Percentiles rank a stretch among this genome's conserved stretches.
These are phyloP conservation scores for Chloebia gouldiae DNA, from an alignment of 2,113 vertebrate species.

Conservation along the genomic window DNA sequence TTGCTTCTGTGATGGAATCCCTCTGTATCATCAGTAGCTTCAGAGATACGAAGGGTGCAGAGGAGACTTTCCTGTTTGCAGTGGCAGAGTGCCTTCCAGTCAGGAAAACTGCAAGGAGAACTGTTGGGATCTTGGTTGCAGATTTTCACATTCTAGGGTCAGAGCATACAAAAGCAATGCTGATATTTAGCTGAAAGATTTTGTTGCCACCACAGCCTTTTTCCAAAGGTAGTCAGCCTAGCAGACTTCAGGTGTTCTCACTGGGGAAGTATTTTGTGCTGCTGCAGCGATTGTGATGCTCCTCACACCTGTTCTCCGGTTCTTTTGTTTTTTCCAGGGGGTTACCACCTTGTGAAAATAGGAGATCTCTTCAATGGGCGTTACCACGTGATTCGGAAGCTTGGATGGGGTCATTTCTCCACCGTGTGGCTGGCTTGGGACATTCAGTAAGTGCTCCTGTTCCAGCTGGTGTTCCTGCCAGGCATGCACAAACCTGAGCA, in stretches of 20 bases:
- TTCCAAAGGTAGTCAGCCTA: background rate
- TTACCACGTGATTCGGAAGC: conserved; percentile 96
- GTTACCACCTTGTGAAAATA: conserved; percentile 96
- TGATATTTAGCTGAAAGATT: background rate
- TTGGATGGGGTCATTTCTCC: conserved; percentile 99
- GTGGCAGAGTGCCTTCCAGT: background rate
- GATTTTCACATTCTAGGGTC: rapidly evolving
- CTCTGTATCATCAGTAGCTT: background rate
- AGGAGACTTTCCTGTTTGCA: background rate
- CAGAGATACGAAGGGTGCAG: background rate
- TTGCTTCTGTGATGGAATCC: background rate
- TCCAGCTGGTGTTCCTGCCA: background rate
- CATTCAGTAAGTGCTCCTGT: conserved; percentile 84
- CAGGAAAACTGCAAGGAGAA: background rate
- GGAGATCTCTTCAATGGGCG: conserved; percentile 92
- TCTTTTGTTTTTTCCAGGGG: conserved; percentile 74
- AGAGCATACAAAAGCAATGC: background rate
- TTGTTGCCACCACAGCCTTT: background rate
- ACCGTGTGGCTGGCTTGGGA: conserved; percentile 99
- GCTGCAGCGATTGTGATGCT: background rate
- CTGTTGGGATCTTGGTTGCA: background rate
- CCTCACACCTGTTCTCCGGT: background rate
- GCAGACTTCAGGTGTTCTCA: background rate
- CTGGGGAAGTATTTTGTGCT: background rate
- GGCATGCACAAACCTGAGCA: background rate